These are phyloP conservation scores for Brachyistius frenatus DNA, from an alignment of 2,113 vertebrate genomes.

Conservation along the genomic window DNA sequence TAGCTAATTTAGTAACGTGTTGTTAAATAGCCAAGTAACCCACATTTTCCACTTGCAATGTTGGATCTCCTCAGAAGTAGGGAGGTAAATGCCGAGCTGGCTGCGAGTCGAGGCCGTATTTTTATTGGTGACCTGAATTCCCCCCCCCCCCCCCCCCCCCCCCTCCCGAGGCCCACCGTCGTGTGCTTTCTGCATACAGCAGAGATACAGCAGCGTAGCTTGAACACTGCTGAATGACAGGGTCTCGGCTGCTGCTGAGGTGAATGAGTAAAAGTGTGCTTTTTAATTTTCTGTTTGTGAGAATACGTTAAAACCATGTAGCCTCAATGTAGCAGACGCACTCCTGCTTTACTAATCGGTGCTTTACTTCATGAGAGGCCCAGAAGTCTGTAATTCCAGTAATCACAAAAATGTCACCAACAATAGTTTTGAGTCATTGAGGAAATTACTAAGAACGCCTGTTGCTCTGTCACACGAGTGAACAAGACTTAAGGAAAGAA, in stretches of 20 bases:
- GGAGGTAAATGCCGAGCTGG: constrained; percentile 8
- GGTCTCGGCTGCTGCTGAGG: neutral
- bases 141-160: neutral
- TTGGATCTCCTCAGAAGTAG: neutral
- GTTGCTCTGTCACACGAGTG: neutral
- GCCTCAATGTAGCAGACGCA: neutral
- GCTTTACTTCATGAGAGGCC: neutral
- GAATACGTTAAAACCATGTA: neutral
- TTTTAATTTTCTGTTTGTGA: neutral
- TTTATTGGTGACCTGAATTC: constrained; percentile 50
- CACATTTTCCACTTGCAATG: neutral
- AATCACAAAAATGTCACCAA: neutral
- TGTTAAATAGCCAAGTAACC: neutral
- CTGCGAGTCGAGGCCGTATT: constrained; percentile 11
- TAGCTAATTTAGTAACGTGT: neutral
- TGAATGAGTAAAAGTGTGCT: neutral
- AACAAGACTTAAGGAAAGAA: neutral
- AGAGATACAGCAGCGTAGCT: constrained; percentile 23
- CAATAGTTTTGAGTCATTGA: constrained; percentile 1
- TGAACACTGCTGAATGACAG: constrained; percentile 10
- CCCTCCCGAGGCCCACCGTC: constrained; percentile 14
- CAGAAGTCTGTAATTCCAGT: neutral
- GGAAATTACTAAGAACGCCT: constrained; percentile 27
- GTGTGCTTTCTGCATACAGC: constrained; percentile 35
- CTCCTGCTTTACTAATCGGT: neutral